A percentile compares a stretch with the other conserved stretches of the same genome.
These are phyloP conservation scores for Siphlonurus alternatus DNA, from an alignment of 2,888 invertebrate species.

Conservation along the genomic window DNA sequence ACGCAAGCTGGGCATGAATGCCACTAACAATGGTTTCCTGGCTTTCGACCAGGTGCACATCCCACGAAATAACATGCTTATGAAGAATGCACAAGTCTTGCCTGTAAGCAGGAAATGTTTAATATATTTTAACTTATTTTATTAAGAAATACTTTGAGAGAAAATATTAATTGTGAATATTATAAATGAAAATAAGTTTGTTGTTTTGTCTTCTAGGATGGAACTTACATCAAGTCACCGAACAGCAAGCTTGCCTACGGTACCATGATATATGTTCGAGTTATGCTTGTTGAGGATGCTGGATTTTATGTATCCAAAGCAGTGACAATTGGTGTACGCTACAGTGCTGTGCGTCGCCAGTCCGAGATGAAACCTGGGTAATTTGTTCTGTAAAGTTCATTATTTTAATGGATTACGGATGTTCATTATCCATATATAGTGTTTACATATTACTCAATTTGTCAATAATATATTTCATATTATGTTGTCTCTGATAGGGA, in stretches of 20 bases:
- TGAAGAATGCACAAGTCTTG: constrained; percentile 77
- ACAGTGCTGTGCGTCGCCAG: constrained; percentile 79
- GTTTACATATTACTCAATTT: background rate
- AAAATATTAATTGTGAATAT: background rate
- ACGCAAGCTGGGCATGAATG: constrained; percentile 82
- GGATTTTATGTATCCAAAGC: constrained; percentile 64
- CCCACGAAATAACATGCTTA: constrained; percentile 79
- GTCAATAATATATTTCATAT: background rate
- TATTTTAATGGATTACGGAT: background rate
- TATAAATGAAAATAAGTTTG: background rate
- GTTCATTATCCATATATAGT: background rate
- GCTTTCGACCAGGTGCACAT: constrained; percentile 76
- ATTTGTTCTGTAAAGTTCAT: constrained; percentile 12
- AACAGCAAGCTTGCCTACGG: constrained; percentile 77
- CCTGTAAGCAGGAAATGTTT: constrained; percentile 17
- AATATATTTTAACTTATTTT: background rate
- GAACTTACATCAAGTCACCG: constrained; percentile 68
- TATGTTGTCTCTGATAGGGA: constrained; percentile 18
- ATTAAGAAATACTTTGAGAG: background rate
- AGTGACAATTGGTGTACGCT: constrained; percentile 75
- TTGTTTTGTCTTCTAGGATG: constrained; percentile 39
- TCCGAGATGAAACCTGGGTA: constrained; percentile 70
- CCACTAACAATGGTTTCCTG: constrained; percentile 84
- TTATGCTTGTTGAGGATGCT: constrained; percentile 64
- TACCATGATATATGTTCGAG: constrained; percentile 87